Evolutionary conservation across 2,113 vertebrate genomes (phyloP).

Genomic region (Pollimyrus isidori): DNA sequence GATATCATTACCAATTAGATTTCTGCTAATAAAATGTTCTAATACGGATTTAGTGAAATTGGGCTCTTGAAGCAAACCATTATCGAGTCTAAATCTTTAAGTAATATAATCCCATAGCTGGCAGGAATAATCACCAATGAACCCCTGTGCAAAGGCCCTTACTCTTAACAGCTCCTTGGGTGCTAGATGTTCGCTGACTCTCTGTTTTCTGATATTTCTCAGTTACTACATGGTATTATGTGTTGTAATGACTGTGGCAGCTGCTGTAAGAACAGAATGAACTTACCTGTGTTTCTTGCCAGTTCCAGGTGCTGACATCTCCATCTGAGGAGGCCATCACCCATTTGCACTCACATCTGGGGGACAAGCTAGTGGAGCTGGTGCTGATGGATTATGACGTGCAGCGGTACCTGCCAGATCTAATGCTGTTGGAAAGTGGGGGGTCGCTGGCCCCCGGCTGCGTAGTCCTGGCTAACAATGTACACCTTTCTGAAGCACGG

Average conservation of each 20-base stretch:
- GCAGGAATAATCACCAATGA: neutral
- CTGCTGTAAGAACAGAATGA: neutral
- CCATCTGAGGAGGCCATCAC: slow-evolving; percentile 48
- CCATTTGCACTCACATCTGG: slow-evolving; percentile 20
- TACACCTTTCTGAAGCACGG: slow-evolving; percentile 2
- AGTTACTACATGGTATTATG: neutral
- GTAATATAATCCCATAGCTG: neutral
- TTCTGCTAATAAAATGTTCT: neutral
- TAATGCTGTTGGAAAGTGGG: slow-evolving; percentile 43
- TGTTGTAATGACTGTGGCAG: neutral
- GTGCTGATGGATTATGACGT: slow-evolving; percentile 57
- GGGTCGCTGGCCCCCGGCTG: slow-evolving; percentile 41
- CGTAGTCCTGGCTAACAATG: slow-evolving; percentile 45
- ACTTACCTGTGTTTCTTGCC: neutral
- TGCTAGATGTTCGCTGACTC: too few species aligned
- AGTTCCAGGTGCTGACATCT: slow-evolving; percentile 55
- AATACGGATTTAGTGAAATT: neutral
- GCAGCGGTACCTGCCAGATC: slow-evolving; percentile 46
- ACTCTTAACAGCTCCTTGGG: neutral
- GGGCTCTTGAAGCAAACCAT: neutral
- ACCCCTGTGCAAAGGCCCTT: neutral
- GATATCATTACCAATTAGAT: neutral
- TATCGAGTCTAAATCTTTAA: neutral
- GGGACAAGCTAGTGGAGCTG: slow-evolving; percentile 32
- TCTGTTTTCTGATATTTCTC: too few species aligned